Conservation (phyloP, 2,797 vertebrate species). For the Bradypodion ventrale region DNA sequence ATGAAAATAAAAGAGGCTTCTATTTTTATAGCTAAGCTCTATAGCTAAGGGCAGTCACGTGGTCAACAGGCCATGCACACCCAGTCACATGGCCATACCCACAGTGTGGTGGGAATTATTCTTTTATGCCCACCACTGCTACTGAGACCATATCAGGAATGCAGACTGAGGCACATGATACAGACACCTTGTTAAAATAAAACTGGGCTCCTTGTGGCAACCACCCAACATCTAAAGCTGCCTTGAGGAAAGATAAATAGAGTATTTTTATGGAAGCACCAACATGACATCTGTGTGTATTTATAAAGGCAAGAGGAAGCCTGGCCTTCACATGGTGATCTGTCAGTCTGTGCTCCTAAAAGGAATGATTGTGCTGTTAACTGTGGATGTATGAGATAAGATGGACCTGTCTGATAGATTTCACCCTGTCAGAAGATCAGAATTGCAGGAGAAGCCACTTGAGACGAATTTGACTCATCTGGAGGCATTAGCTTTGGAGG, state of each 20-base stretch:
- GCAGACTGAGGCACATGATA: neutral
- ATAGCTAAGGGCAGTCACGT: too few species aligned
- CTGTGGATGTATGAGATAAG: neutral
- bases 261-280: rapidly evolving
- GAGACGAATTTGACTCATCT: neutral
- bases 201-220: neutral
- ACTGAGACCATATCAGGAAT: neutral
- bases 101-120: too few species aligned
- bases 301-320: slow-evolving; percentile 10
- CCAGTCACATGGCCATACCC: too few species aligned
- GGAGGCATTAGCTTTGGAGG: neutral
- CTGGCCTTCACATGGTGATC: neutral
- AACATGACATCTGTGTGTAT: rapidly evolving
- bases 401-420: neutral
- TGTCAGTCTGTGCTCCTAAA: neutral
- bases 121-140: too few species aligned
- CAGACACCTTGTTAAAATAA: neutral
- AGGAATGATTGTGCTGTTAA: neutral
- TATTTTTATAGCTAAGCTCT: too few species aligned
- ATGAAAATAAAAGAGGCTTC: too few species aligned
- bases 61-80: too few species aligned
- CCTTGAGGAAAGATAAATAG: neutral
- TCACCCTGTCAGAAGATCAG: neutral
- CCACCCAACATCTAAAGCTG: neutral
- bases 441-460: neutral